Evolutionary conservation across 2,888 invertebrate genomes (phyloP), one percentile per base, ranked within the genome.

Genomic region (Meteorus cinctellus): DNA sequence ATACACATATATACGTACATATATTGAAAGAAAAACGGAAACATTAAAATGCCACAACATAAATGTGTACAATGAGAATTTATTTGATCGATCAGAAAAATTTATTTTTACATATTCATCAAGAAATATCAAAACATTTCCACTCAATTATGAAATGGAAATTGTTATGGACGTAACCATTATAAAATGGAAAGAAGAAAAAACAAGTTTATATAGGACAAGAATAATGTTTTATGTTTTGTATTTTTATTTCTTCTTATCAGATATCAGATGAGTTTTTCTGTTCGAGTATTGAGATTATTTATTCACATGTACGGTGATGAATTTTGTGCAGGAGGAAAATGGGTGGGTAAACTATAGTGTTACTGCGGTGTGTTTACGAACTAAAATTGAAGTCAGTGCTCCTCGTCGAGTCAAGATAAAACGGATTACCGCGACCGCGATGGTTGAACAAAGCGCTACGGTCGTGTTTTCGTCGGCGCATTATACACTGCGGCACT

Each of bases 381-480:
- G 10, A 75, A 78, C 76, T 74, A 8, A 16, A 62, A 66, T 71
- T 63, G 72, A 72, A 76, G 78, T 55, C 19, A 8, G 19, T 19
- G 55, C 55, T 55, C 19, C 8, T 19, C 55, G 55, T 55, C 55
- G 55, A 55, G 55, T 55, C 76, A 71, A 78, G 77, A 80, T 80
- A 80, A 79, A 79, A 77, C 74, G 78, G 73, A 62, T 75, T 73
- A 71, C 74, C 74, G 76, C 74, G 72, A 72, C 72, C 75, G 70
- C 55, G 55, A 19, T 55, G 19, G 55, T 55, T 55, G 55, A 55
- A 65, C 72, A 45, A 59, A 75, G 77, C 72, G 72, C 60, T 62
- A 72, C 75, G 45, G 51, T 59, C 63, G 60, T 62, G 72, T 76
- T 73, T 71, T 67, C 45, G 65, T 72, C 62, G 48, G 68, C 78